These are phyloP conservation scores for Sarcophaga subvicina DNA, from an alignment of 2,888 invertebrate species.

Conservation along the genomic window DNA sequence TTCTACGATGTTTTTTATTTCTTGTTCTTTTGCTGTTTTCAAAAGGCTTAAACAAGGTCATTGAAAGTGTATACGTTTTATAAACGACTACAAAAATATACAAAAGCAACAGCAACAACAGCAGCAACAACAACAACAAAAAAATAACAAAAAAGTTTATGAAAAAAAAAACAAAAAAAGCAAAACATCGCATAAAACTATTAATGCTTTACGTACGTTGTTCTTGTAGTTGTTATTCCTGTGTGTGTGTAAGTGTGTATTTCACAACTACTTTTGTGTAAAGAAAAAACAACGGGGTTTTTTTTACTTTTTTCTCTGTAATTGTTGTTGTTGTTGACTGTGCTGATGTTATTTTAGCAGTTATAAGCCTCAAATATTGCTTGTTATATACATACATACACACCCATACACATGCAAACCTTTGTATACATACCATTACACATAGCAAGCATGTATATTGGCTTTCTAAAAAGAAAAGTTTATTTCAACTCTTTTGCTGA, in stretches of 20 bases:
- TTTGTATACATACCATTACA: too few species aligned
- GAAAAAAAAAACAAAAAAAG: background rate
- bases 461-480: constrained; percentile 32
- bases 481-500: constrained; percentile 40
- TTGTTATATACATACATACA: too few species aligned
- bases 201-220: background rate
- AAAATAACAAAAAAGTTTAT: background rate
- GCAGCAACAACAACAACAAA: background rate
- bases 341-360: background rate
- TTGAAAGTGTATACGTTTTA: constrained; percentile 44
- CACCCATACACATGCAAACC: background rate
- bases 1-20: too few species aligned
- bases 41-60: constrained; percentile 48
- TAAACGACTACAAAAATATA: background rate
- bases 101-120: background rate
- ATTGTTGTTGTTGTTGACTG: background rate
- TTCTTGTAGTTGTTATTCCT: background rate
- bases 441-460: background rate
- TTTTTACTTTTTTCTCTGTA: background rate
- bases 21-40: background rate
- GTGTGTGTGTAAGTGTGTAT: background rate
- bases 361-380: constrained; percentile 53
- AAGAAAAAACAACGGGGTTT: constrained; percentile 17
- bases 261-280: background rate
- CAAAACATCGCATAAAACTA: too few species aligned